Conservation (phyloP, 2,888 invertebrate genomes). For the Macrophya annulata region DNA sequence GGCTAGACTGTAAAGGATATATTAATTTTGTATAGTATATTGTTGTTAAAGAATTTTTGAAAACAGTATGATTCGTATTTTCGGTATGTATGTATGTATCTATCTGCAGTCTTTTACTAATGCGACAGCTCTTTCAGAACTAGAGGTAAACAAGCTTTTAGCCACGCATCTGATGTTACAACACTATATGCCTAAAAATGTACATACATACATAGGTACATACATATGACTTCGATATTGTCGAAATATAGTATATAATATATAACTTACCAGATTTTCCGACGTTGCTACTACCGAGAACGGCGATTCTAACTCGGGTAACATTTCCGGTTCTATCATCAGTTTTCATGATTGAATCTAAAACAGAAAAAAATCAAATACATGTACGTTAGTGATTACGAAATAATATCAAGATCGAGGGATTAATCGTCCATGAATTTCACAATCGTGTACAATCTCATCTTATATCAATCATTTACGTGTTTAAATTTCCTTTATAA, state of each 20-base stretch:
- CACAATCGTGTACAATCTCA: background rate
- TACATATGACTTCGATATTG: background rate
- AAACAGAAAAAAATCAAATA: background rate
- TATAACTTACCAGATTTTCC: slow-evolving; percentile 89
- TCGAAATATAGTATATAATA: background rate
- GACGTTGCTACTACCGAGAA: slow-evolving; percentile 89
- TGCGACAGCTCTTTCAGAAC: background rate
- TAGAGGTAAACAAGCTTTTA: slow-evolving; percentile 19
- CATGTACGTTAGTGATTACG: background rate
- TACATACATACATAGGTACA: too few relatives aligned
- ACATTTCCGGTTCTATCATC: slow-evolving; percentile 85
- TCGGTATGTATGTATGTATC: background rate
- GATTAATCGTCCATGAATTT: background rate
- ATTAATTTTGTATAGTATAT: slow-evolving; percentile 1
- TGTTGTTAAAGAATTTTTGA: background rate
- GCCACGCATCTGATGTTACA: background rate
- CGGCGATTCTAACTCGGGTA: slow-evolving; percentile 87
- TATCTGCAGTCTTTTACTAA: background rate
- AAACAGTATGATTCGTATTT: slow-evolving; percentile 15
- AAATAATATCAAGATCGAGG: background rate
- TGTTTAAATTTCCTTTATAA: background rate
- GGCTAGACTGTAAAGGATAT: background rate
- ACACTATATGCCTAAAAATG: background rate
- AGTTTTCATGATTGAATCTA: slow-evolving; percentile 80
- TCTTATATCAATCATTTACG: background rate